A percentile compares a stretch with the other conserved stretches of the same genome.
Evolutionary conservation across 2,888 invertebrate species (phyloP).

Genomic region (Andrena hattorfiana): DNA sequence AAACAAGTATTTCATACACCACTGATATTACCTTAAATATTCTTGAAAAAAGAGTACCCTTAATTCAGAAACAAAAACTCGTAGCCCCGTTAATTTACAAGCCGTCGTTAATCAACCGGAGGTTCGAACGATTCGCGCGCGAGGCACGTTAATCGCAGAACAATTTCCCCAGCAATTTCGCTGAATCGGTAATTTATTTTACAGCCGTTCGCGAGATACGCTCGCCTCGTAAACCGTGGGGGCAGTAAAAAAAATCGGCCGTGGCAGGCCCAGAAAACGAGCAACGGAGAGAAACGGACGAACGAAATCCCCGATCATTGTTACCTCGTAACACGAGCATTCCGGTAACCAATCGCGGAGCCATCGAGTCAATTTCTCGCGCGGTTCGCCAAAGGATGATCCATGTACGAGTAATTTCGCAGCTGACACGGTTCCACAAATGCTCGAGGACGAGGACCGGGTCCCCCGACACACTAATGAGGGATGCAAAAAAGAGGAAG

Average conservation of each 20-base stretch:
- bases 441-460: background rate
- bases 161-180: constrained; percentile 47
- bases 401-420: too few relatives aligned
- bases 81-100: constrained; percentile 39
- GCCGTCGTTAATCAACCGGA: constrained; percentile 40
- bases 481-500: background rate
- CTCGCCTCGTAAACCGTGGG: constrained; percentile 41
- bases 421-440: background rate
- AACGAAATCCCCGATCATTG: constrained; percentile 8
- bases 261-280: background rate
- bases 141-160: constrained; percentile 45
- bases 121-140: constrained; percentile 46
- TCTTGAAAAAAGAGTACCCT: constrained; percentile 21
- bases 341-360: background rate
- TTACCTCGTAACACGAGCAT: background rate
- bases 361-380: background rate
- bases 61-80: constrained; percentile 33
- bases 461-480: background rate
- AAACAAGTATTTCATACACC: background rate
- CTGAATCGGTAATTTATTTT: constrained; percentile 58
- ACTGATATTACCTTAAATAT: constrained; percentile 14
- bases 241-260: constrained; percentile 44
- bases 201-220: constrained; percentile 38
- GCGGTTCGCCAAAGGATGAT: too few relatives aligned
- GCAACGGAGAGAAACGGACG: background rate